A percentile compares a stretch with the other conserved stretches of the same genome.
phyloP scores from a whole-genome alignment of 2,888 invertebrate species.

The Oegoconia quadripuncta region DNA sequence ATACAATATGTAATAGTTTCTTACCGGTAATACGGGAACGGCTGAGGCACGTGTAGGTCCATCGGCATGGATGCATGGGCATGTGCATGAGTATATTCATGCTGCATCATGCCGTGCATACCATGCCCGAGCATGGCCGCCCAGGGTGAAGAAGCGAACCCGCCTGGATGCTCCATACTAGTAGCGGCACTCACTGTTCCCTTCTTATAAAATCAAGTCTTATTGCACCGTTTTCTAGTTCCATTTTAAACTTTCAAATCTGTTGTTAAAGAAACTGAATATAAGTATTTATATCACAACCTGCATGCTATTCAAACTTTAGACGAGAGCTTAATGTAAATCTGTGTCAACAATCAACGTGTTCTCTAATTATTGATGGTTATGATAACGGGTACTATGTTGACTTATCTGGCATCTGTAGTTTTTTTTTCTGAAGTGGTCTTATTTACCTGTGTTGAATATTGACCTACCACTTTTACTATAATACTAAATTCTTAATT shows the following conservation, averaged over 20 bases:
- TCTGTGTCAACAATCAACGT: conserved; percentile 8
- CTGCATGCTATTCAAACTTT: not conserved
- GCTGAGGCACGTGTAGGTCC: conserved; percentile 95
- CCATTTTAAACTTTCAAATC: conserved; percentile 11
- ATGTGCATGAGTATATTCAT: conserved; percentile 79
- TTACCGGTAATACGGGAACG: conserved; percentile 94
- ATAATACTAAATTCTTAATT: not conserved
- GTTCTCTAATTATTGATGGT: conserved; percentile 21
- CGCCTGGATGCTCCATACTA: conserved; percentile 88
- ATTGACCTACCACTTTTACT: not conserved
- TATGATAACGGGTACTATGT: conserved; percentile 22
- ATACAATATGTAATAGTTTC: conserved; percentile 42
- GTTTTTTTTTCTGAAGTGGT: not conserved
- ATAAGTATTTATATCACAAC: not conserved
- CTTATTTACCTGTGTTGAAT: not conserved
- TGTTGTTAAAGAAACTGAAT: not conserved
- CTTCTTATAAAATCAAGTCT: not conserved
- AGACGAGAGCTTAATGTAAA: not conserved
- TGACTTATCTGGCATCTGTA: conserved; percentile 15
- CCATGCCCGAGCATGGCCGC: conserved; percentile 86
- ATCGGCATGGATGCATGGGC: conserved; percentile 87
- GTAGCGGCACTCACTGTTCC: conserved; percentile 3
- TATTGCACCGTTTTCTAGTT: conserved; percentile 17
- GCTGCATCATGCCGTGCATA: conserved; percentile 82
- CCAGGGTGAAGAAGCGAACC: conserved; percentile 88